Conservation (phyloP, 2,797 vertebrate genomes). For the Danio tinwini region DNA sequence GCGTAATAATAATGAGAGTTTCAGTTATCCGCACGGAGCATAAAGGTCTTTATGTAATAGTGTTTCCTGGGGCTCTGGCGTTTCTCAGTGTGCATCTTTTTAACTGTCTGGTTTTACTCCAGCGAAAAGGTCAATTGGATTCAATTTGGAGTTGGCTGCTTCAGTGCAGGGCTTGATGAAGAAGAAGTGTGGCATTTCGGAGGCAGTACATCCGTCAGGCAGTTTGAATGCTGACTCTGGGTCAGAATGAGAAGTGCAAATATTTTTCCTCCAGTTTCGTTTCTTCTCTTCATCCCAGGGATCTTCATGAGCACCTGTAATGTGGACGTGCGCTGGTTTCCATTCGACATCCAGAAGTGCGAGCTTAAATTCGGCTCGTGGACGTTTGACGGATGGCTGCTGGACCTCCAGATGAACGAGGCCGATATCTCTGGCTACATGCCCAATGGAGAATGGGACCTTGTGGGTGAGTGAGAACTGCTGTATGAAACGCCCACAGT, state of each 20-base stretch:
- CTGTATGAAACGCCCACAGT: background rate
- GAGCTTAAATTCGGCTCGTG: constrained; percentile 85
- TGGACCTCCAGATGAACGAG: constrained; percentile 82
- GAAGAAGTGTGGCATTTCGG: background rate
- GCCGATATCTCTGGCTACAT: constrained; percentile 81
- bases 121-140: constrained; percentile 38
- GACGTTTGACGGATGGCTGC: constrained; percentile 83
- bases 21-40: background rate
- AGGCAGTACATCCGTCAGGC: background rate
- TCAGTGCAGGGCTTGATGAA: background rate
- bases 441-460: constrained; percentile 84
- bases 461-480: constrained; percentile 73
- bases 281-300: constrained; percentile 64
- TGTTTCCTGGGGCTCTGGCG: background rate
- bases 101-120: constrained; percentile 33
- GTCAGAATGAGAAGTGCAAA: background rate
- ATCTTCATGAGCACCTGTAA: constrained; percentile 86
- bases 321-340: constrained; percentile 86
- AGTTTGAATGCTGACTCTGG: background rate
- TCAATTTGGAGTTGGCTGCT: constrained; percentile 9
- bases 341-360: constrained; percentile 83
- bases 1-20: constrained; percentile 17
- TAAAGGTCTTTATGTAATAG: constrained; percentile 17
- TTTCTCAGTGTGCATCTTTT: constrained; percentile 19
- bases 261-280: background rate